These are phyloP conservation scores for Tineola bisselliella DNA, from an alignment of 2,888 invertebrate species.

Conservation along the genomic window DNA sequence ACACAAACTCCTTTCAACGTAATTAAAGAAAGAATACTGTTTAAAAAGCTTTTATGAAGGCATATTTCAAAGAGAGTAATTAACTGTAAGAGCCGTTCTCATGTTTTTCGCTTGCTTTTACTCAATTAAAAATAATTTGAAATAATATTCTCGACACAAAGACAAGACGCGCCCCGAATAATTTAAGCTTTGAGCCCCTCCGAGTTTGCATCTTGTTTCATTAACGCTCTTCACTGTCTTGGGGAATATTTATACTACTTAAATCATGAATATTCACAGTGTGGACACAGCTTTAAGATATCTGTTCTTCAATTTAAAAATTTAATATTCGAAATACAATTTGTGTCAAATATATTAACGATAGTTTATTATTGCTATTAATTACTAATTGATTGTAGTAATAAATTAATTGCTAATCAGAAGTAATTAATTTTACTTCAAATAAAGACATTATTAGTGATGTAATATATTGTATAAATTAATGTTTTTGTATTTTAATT, in stretches of 20 bases:
- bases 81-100: slow-evolving; percentile 41
- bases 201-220: slow-evolving; percentile 58
- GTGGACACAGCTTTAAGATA: slow-evolving; percentile 26
- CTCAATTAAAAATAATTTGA: slow-evolving; percentile 63
- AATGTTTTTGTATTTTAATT: too few species aligned
- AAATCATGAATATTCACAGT: slow-evolving; percentile 53
- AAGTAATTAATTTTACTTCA: too few species aligned
- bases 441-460: too few species aligned
- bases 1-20: background rate
- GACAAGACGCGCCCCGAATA: slow-evolving; percentile 46
- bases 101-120: slow-evolving; percentile 52
- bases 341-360: too few species aligned
- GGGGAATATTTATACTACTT: slow-evolving; percentile 34
- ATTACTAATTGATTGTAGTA: too few species aligned
- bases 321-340: too few species aligned
- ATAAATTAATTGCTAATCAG: too few species aligned
- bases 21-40: slow-evolving; percentile 10
- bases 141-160: slow-evolving; percentile 50
- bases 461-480: too few species aligned
- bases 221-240: slow-evolving; percentile 41
- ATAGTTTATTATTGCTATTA: too few species aligned
- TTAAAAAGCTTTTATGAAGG: slow-evolving; percentile 10
- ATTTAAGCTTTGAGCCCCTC: slow-evolving; percentile 40
- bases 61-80: slow-evolving; percentile 28
- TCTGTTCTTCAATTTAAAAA: background rate